Evolutionary conservation across 2,113 vertebrate species (phyloP).

Genomic region (Peromyscus polionotus): DNA sequence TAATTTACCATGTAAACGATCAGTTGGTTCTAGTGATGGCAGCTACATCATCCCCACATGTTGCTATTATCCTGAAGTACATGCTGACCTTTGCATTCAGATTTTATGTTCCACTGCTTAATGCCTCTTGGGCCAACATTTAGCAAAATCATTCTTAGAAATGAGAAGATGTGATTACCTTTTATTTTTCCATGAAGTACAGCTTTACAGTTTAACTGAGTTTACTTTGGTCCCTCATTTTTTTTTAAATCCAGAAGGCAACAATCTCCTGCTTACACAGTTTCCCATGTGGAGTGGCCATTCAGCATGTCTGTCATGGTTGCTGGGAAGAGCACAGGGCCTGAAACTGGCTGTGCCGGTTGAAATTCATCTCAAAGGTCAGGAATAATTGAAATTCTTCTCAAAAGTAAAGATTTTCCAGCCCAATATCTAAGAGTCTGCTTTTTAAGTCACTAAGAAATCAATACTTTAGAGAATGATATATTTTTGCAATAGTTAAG

Average conservation of each 20-base stretch:
- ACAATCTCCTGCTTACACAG: neutral
- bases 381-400: constrained; percentile 4
- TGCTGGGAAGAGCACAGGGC: neutral
- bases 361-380: constrained; percentile 16
- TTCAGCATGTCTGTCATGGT: neutral
- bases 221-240: neutral
- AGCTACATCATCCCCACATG: neutral
- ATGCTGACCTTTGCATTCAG: neutral
- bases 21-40: neutral
- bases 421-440: neutral
- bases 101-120: constrained; percentile 35
- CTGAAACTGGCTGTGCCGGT: neutral
- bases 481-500: neutral
- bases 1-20: neutral
- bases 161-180: neutral
- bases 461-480: neutral
- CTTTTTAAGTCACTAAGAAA: neutral
- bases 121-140: neutral
- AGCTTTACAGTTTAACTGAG: neutral
- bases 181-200: constrained; percentile 6
- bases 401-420: neutral
- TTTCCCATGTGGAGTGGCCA: neutral
- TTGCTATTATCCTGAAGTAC: neutral
- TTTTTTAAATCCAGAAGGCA: neutral
- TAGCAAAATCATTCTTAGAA: constrained; percentile 15